Conservation (phyloP, 2,888 invertebrate genomes). For the Lochmaea crataegi region DNA sequence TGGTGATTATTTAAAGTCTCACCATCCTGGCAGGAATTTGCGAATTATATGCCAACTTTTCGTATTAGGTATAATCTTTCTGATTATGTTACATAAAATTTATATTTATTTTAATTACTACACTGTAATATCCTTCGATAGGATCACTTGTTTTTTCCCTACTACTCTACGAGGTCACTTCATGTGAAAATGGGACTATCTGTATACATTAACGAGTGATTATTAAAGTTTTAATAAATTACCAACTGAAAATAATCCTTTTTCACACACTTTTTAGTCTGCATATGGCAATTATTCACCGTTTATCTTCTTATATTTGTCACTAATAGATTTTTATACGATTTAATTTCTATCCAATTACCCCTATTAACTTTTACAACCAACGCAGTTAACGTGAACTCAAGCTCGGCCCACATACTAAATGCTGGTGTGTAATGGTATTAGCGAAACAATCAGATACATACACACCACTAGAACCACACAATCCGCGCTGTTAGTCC, state of each 20-base stretch:
- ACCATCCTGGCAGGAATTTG: too few relatives aligned
- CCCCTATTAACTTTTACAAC: background rate
- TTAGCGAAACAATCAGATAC: conserved; percentile 28
- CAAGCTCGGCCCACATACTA: conserved; percentile 19
- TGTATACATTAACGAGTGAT: too few relatives aligned
- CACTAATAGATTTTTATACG: background rate
- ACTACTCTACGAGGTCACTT: too few relatives aligned
- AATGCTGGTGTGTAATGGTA: conserved; percentile 18
- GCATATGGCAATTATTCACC: background rate
- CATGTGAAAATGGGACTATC: too few relatives aligned
- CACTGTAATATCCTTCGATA: too few relatives aligned
- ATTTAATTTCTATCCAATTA: conserved; percentile 2
- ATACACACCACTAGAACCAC: conserved; percentile 5
- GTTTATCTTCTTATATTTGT: background rate
- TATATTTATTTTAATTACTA: too few relatives aligned
- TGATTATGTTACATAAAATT: too few relatives aligned
- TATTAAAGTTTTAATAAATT: too few relatives aligned
- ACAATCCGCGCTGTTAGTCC: conserved; percentile 25
- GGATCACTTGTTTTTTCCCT: too few relatives aligned
- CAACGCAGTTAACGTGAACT: background rate
- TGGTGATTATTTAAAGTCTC: too few relatives aligned
- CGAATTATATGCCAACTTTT: too few relatives aligned
- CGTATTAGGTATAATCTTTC: too few relatives aligned
- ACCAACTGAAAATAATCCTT: background rate
- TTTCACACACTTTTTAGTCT: background rate